Conservation (phyloP, 2,113 vertebrate genomes). For the Hemibagrus wyckioides region DNA sequence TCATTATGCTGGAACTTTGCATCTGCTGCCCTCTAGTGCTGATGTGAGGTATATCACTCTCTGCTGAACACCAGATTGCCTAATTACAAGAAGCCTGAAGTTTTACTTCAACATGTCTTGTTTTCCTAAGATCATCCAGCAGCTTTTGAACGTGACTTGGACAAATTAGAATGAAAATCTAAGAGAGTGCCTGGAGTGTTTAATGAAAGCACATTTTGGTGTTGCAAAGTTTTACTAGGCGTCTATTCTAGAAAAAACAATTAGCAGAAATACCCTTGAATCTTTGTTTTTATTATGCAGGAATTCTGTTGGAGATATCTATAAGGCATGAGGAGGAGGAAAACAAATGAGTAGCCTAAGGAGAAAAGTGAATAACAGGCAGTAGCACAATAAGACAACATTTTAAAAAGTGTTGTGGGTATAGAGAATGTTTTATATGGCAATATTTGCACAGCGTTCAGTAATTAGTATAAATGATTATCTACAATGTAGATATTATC, state of each 20-base stretch:
- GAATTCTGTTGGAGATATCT: neutral
- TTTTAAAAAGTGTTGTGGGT: neutral
- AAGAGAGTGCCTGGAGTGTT: conserved; percentile 46
- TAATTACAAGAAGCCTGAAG: neutral
- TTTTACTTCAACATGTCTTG: neutral
- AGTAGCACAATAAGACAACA: neutral
- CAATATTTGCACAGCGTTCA: neutral
- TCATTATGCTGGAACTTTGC: conserved; percentile 5
- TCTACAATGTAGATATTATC: neutral
- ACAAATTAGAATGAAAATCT: conserved; percentile 45
- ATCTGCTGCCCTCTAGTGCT: conserved; percentile 60
- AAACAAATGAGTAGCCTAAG: neutral
- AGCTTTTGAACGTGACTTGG: neutral
- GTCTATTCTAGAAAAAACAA: conserved; percentile 51
- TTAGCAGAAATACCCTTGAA: conserved; percentile 39
- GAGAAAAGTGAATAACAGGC: neutral
- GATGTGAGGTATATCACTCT: neutral
- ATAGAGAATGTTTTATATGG: neutral
- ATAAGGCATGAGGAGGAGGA: neutral
- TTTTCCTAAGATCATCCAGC: neutral
- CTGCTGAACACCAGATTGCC: neutral
- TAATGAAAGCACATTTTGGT: conserved; percentile 55
- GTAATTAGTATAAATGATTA: neutral
- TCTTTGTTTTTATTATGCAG: neutral
- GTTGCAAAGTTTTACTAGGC: conserved; percentile 54